Percentiles rank a stretch among this genome's conserved stretches.
phyloP scores from a whole-genome alignment of 2,797 vertebrate species.

The Lacerta bilineata region DNA sequence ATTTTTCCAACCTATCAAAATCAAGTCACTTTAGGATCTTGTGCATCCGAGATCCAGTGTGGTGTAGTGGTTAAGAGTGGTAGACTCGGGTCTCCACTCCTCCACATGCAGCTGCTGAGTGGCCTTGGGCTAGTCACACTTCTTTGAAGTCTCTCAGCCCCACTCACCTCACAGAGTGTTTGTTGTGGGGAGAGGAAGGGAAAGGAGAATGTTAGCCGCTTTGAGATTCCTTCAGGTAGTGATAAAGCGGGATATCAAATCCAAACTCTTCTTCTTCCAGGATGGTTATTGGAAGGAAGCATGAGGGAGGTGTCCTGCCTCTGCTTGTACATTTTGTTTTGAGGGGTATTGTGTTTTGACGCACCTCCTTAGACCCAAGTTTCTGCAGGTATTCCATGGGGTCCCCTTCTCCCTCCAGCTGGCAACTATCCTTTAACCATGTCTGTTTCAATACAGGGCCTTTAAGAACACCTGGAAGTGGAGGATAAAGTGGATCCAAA shows the following conservation, averaged over 20 bases:
- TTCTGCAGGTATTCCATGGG: neutral
- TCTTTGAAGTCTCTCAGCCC: too few species aligned
- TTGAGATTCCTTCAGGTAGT: too few species aligned
- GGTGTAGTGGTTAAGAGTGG: too few species aligned
- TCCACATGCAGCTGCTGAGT: too few species aligned
- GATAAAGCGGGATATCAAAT: too few species aligned
- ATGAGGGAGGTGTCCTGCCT: neutral
- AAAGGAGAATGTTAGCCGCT: too few species aligned
- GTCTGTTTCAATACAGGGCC: neutral
- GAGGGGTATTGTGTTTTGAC: neutral
- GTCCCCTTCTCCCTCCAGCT: neutral
- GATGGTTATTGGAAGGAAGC: neutral
- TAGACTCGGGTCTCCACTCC: too few species aligned
- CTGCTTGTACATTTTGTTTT: neutral
- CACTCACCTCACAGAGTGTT: too few species aligned
- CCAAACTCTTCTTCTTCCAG: neutral
- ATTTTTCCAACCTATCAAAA: neutral
- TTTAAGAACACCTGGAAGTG: neutral
- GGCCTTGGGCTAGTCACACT: too few species aligned
- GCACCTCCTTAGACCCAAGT: neutral
- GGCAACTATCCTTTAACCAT: neutral
- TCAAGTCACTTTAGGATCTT: neutral
- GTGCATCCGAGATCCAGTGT: neutral
- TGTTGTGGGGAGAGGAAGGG: too few species aligned
- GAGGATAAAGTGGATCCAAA: neutral